A percentile compares a stretch with the other conserved stretches of the same genome.
These are phyloP conservation scores for Phaenicophaeus curvirostris DNA, from an alignment of 2,797 vertebrate genomes.

Conservation along the genomic window DNA sequence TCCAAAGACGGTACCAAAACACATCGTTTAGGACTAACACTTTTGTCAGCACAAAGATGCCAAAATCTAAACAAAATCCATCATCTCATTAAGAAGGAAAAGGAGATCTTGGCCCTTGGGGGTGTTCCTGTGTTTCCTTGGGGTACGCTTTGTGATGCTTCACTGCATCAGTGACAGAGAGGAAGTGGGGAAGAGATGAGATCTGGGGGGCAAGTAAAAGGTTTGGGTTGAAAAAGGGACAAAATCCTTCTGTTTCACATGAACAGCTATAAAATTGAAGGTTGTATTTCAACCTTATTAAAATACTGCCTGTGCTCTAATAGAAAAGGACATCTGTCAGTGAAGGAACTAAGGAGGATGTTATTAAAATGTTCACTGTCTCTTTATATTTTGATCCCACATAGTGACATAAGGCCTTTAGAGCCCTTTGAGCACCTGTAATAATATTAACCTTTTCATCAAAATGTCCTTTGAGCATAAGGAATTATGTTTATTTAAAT, in stretches of 20 bases:
- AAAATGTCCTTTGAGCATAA: slow-evolving; percentile 22
- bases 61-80: slow-evolving; percentile 20
- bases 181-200: accelerated
- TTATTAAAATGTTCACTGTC: slow-evolving; percentile 40
- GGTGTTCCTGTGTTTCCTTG: not conserved
- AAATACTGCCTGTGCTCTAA: not conserved
- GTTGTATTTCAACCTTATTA: not conserved
- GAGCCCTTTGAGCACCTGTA: slow-evolving; percentile 55
- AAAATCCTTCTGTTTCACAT: not conserved
- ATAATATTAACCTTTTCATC: slow-evolving; percentile 56
- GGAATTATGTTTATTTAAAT: slow-evolving; percentile 50
- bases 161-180: accelerated
- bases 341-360: slow-evolving; percentile 41
- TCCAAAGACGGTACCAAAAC: not conserved
- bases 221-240: not conserved
- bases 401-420: not conserved
- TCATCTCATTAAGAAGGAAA: not conserved
- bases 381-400: slow-evolving; percentile 2
- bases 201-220: not conserved
- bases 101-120: not conserved
- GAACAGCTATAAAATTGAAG: not conserved
- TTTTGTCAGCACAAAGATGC: slow-evolving; percentile 9
- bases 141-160: accelerated
- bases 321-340: slow-evolving; percentile 25
- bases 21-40: not conserved